These are phyloP conservation scores for Lasioglossum figueresi DNA, from an alignment of 2,888 invertebrate genomes.

Conservation along the genomic window DNA sequence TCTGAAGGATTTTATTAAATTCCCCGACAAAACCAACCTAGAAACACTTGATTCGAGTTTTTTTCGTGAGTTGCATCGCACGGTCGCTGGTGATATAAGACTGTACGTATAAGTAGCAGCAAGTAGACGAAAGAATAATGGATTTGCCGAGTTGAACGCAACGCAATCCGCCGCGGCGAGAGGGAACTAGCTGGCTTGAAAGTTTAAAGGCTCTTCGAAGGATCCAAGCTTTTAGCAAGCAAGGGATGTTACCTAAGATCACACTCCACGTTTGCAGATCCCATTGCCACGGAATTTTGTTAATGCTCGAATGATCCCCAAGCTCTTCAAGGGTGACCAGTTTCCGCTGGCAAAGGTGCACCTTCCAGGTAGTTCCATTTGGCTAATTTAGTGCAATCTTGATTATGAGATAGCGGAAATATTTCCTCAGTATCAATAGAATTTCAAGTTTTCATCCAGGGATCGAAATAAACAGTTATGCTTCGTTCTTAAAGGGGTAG, in stretches of 20 bases:
- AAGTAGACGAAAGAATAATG: conserved; percentile 23
- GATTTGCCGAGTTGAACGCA: not conserved
- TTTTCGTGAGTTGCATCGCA: not conserved
- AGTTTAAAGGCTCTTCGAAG: conserved; percentile 29
- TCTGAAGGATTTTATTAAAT: conserved; percentile 2
- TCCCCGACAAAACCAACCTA: not conserved
- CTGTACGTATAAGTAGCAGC: not conserved
- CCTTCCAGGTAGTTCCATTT: conserved; percentile 40
- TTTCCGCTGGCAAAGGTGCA: not conserved
- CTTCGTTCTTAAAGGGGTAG: not conserved
- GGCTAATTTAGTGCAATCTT: conserved; percentile 33
- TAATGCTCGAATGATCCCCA: conserved; percentile 20
- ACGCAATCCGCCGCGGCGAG: not conserved
- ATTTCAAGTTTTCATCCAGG: not conserved
- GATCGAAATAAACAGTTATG: not conserved
- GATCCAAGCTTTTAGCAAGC: conserved; percentile 16
- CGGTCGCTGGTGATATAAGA: not conserved
- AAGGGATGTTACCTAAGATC: conserved; percentile 29
- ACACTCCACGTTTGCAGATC: conserved; percentile 19
- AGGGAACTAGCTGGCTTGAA: conserved; percentile 8
- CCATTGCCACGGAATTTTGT: conserved; percentile 24
- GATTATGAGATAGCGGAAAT: not conserved
- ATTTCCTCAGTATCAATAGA: not conserved
- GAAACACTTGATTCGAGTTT: not conserved
- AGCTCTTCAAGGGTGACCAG: not conserved